phyloP scores from a whole-genome alignment of 2,113 vertebrate genomes.

The Forbesichthys agassizii region DNA sequence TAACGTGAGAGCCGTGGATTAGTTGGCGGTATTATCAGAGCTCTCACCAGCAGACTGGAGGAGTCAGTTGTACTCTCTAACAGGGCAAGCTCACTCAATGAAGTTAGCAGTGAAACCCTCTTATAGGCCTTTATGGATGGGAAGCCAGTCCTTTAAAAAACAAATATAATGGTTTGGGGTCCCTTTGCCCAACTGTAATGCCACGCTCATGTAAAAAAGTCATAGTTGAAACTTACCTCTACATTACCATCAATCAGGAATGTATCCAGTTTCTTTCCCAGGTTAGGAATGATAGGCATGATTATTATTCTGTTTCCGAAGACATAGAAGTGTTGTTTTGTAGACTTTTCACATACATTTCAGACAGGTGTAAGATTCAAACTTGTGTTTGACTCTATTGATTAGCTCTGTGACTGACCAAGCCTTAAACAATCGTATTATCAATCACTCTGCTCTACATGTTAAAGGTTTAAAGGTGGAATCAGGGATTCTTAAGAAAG shows the following conservation, averaged over 20 bases:
- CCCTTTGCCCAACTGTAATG: neutral
- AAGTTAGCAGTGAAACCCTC: constrained; percentile 86
- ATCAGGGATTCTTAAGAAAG: no score
- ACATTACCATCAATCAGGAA: constrained; percentile 81
- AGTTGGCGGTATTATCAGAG: constrained; percentile 17
- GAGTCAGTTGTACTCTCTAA: constrained; percentile 77
- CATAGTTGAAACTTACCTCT: constrained; percentile 70
- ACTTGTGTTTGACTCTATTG: no score
- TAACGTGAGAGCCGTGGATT: neutral
- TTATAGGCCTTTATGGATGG: constrained; percentile 83
- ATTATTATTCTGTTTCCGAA: constrained; percentile 76
- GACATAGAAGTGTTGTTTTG: constrained; percentile 4
- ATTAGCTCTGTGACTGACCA: no score
- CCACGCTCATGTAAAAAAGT: neutral
- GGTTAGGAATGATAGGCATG: constrained; percentile 86
- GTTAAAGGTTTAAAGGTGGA: no score
- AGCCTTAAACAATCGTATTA: no score
- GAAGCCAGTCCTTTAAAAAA: constrained; percentile 82
- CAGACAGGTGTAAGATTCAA: no score
- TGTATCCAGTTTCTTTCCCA: constrained; percentile 80
- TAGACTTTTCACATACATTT: no score
- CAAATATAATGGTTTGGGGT: neutral
- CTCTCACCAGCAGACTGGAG: constrained; percentile 44
- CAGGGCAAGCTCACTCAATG: constrained; percentile 82
- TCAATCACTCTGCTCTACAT: no score